Conservation (phyloP, 2,113 vertebrate genomes). For the Clinocottus analis region DNA sequence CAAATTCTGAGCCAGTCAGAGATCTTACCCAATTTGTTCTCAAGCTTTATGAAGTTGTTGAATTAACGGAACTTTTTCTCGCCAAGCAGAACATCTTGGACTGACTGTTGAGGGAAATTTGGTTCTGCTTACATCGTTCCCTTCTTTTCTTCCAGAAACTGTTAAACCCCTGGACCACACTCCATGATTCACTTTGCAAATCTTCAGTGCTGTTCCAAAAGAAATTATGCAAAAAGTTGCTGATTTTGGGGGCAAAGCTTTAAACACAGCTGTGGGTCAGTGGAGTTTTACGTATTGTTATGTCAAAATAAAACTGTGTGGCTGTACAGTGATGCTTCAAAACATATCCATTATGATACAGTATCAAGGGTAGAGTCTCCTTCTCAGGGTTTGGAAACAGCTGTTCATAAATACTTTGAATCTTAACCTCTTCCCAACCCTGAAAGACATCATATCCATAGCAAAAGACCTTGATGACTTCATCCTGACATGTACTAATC, state of each 20-base stretch:
- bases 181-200: constrained; percentile 39
- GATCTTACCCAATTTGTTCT: not conserved
- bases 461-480: constrained; percentile 24
- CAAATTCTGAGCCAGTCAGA: not conserved
- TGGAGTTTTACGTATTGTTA: not conserved
- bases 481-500: constrained; percentile 8
- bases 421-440: constrained; percentile 6
- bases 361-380: not conserved
- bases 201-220: constrained; percentile 30
- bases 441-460: constrained; percentile 23
- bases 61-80: not conserved
- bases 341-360: not conserved
- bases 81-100: constrained; percentile 28
- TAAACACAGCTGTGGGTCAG: not conserved
- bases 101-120: constrained; percentile 11
- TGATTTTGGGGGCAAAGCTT: constrained; percentile 24
- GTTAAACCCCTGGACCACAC: constrained; percentile 46
- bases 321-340: not conserved
- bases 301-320: not conserved
- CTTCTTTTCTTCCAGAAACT: constrained; percentile 26
- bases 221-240: constrained; percentile 23
- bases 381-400: not conserved
- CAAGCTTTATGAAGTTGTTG: not conserved
- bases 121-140: constrained; percentile 16
- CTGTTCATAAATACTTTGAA: not conserved